A percentile compares a stretch with the other conserved stretches of the same genome.
Evolutionary conservation across 2,113 vertebrate species (phyloP).

Genomic region (Regulus satrapa): DNA sequence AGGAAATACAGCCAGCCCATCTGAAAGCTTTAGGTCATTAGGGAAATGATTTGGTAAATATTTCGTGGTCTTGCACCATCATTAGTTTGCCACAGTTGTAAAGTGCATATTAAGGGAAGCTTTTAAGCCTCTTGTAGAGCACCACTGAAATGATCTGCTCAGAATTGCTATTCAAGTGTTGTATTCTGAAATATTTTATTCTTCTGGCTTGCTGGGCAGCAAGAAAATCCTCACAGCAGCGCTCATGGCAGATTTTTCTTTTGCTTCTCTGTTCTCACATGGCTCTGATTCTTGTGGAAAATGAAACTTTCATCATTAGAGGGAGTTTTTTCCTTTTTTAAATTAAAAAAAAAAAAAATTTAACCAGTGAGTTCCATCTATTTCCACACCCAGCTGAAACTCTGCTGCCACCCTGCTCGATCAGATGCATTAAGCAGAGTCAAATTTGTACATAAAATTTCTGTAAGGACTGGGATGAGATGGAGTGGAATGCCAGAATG

Average conservation of each 20-base stretch:
- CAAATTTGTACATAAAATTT: conserved; percentile 43
- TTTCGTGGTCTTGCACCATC: background rate
- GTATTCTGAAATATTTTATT: background rate
- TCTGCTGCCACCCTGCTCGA: background rate
- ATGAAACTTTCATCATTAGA: background rate
- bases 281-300: background rate
- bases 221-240: background rate
- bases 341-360: too few relatives aligned
- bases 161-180: background rate
- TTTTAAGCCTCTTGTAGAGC: background rate
- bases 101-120: background rate
- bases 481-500: conserved; percentile 57
- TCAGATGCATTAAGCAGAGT: background rate
- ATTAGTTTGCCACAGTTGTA: background rate
- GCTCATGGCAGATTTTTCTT: background rate
- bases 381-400: conserved; percentile 9
- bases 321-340: rapidly evolving
- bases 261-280: background rate
- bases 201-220: background rate
- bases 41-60: background rate
- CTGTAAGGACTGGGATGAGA: conserved; percentile 26
- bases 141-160: background rate
- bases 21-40: background rate
- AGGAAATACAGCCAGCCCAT: background rate
- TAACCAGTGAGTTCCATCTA: background rate